Base-by-base conservation (phyloP, 2,888 invertebrate species). In the Caenorhabditis uteleia region DNA sequence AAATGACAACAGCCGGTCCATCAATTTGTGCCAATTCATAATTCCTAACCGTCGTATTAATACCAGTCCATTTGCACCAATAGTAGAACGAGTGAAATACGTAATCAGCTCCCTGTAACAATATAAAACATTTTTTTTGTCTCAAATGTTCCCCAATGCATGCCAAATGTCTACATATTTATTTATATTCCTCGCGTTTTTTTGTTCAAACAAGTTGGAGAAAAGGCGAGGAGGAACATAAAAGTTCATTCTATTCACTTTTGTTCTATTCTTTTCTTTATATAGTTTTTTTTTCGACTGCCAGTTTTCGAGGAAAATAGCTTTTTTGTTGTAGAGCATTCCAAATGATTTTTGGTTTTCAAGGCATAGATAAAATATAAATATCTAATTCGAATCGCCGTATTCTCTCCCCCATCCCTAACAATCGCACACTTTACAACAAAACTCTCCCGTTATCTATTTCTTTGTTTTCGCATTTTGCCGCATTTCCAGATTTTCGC, bases 31-130 rank as follows among this genome's bases (percentile, higher is more conserved):
- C 48, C 12, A 55, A 21, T 8, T 66, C 48, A 10, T 62, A 54
- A n/a, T 53, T 65, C 14, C 60, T 38, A 8, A 70, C 68, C 34
- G 65, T 68, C 39, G 61, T 66, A 23, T 65, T 40, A 16, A 70
- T 51, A 25, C 75, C 75, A 1, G 72, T 70, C 75, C 75, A 75
- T 36, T 54, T 45, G 29, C 61, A 58, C 66, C 68, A 74, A 25
- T 68, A 74, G 29, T 58, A 61, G 42, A 73, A 73, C 20, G 45
- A 39, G 38, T 66, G 55, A 46, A 73, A 68, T 26, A 73, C 67
- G 33, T 62, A 47, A 39, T 73, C 69, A 46, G 73, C 73, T 16
- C 73, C 73, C 71, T 71, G 45, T 42, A 66, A 64, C 66, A 38
- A 46, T 62, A 60, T n/a, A 10, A 38, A 38, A 7, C n/a, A 16